Evolutionary conservation across 2,888 invertebrate genomes (phyloP).

Genomic region (Deilephila porcellus): DNA sequence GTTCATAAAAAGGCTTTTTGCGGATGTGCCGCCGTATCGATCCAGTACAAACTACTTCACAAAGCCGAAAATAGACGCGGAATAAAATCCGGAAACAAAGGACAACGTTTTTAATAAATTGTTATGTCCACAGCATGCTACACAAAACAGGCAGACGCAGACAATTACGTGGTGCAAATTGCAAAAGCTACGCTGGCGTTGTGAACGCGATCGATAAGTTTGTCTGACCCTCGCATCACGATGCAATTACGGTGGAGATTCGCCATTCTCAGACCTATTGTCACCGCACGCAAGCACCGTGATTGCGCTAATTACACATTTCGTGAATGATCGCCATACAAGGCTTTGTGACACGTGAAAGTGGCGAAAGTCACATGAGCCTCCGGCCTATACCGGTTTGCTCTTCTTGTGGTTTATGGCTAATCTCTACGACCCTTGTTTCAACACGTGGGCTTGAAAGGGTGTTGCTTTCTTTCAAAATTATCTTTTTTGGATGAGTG

Average conservation of each 20-base stretch:
- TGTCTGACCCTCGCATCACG: conserved; percentile 21
- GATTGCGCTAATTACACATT: conserved; percentile 60
- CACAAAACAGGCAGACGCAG: neutral
- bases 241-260: conserved; percentile 22
- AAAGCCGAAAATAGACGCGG: neutral
- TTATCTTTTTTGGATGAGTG: neutral
- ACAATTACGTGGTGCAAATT: conserved; percentile 26
- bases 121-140: neutral
- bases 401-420: conserved; percentile 50
- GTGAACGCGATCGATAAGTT: conserved; percentile 24
- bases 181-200: conserved; percentile 41
- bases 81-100: neutral
- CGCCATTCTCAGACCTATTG: conserved; percentile 16
- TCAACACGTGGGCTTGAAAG: neutral
- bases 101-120: neutral
- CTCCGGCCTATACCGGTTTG: conserved; percentile 53
- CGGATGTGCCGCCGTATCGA: neutral
- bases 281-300: neutral
- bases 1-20: neutral
- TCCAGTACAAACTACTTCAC: neutral
- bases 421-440: neutral
- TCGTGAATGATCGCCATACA: conserved; percentile 61
- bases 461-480: neutral
- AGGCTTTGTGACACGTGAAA: conserved; percentile 69
- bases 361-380: conserved; percentile 72